Percentiles rank a stretch among this genome's conserved stretches.
Conservation (phyloP, 2,113 vertebrate genomes). For the Zosterops hypoxanthus region DNA sequence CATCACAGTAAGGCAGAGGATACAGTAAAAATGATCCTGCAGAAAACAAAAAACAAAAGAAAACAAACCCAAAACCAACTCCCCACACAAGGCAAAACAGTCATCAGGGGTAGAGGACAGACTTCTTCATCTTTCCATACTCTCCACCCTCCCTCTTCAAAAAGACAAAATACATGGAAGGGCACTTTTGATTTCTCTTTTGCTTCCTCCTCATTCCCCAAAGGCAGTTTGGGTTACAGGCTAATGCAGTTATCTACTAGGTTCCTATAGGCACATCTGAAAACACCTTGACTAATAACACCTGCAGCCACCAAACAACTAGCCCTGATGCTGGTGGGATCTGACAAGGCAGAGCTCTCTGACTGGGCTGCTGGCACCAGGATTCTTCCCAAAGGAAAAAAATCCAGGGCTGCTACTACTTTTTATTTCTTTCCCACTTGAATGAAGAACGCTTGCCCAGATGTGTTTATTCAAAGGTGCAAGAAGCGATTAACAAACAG, state of each 20-base stretch:
- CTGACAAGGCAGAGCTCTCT: neutral
- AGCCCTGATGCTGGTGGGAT: neutral
- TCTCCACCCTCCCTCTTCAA: neutral
- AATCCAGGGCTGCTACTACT: fast-evolving
- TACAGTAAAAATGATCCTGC: neutral
- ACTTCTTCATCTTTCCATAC: neutral
- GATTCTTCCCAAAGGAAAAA: neutral
- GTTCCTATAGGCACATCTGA: neutral
- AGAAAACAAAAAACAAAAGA: neutral
- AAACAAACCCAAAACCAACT: neutral
- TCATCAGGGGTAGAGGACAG: neutral
- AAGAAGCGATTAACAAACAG: neutral
- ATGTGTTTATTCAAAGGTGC: neutral
- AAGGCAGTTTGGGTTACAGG: neutral
- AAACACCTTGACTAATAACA: neutral
- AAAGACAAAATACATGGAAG: neutral
- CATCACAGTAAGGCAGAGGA: neutral
- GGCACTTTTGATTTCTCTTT: neutral
- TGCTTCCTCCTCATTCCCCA: neutral
- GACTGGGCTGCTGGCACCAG: neutral
- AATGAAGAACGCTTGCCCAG: neutral
- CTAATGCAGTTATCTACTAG: neutral
- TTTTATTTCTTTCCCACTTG: neutral
- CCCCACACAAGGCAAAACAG: neutral
- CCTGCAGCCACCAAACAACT: neutral